A percentile compares a stretch with the other conserved stretches of the same genome.
Conservation (phyloP, 2,113 vertebrate genomes). For the Macrotis lagotis region DNA sequence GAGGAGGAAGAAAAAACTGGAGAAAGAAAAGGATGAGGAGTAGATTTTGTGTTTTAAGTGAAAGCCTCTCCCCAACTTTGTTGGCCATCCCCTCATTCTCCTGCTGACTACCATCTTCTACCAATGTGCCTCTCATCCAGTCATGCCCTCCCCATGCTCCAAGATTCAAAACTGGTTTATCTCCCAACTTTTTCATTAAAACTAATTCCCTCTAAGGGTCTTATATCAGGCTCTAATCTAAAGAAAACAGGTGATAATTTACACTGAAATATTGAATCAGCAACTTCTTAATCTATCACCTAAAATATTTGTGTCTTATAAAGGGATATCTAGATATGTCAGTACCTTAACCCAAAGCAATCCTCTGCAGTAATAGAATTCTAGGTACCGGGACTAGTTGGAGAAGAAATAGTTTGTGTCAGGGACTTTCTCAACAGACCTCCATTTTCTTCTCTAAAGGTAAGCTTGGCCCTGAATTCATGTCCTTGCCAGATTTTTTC, state of each 20-base stretch:
- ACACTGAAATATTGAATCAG: background rate
- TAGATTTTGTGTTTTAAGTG: background rate
- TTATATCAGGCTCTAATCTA: background rate
- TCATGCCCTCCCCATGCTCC: background rate
- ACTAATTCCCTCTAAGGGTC: background rate
- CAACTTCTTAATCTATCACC: conserved; percentile 35
- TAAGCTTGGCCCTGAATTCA: conserved; percentile 18
- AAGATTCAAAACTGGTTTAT: background rate
- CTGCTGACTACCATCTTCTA: background rate
- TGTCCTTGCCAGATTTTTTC: conserved; percentile 62
- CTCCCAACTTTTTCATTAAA: background rate
- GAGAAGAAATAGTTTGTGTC: conserved; percentile 48
- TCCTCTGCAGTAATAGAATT: conserved; percentile 52
- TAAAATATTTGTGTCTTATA: conserved; percentile 45
- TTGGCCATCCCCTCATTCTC: background rate
- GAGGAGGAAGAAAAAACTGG: background rate
- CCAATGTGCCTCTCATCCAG: background rate
- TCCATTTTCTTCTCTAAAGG: background rate
- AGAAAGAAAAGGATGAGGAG: background rate
- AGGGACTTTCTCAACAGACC: conserved; percentile 34
- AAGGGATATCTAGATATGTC: background rate
- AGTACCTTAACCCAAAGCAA: conserved; percentile 53
- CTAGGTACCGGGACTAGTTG: conserved; percentile 16
- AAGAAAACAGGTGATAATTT: background rate
- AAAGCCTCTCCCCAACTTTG: background rate